Conservation (phyloP, 2,888 invertebrate genomes). For the Pocota personata region DNA sequence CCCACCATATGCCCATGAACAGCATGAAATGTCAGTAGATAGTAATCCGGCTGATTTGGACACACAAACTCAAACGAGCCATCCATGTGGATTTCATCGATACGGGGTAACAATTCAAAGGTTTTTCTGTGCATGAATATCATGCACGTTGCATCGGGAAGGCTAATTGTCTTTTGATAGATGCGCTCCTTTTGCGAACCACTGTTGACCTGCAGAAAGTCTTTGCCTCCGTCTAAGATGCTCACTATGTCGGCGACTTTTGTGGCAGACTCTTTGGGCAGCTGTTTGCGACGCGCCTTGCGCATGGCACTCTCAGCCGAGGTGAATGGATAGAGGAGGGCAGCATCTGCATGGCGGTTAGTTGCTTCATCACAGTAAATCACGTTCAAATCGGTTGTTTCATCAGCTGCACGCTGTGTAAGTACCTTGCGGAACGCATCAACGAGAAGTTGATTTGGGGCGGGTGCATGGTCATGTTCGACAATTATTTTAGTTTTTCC, state of each 20-base stretch:
- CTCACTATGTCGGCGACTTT: constrained; percentile 74
- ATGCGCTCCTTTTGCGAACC: constrained; percentile 75
- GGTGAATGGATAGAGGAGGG: constrained; percentile 76
- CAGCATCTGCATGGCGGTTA: constrained; percentile 76
- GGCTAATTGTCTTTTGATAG: constrained; percentile 75
- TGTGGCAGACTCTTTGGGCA: constrained; percentile 74
- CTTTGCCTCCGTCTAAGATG: constrained; percentile 72
- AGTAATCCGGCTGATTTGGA: constrained; percentile 73
- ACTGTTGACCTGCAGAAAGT: constrained; percentile 76
- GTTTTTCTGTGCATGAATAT: constrained; percentile 76
- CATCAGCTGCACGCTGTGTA: constrained; percentile 75
- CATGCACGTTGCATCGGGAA: constrained; percentile 74
- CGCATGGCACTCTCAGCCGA: constrained; percentile 77
- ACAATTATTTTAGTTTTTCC: constrained; percentile 74
- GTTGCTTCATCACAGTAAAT: constrained; percentile 77
- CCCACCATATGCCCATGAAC: constrained; percentile 74
- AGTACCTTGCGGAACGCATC: constrained; percentile 77
- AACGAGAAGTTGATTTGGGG: constrained; percentile 75
- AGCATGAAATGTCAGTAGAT: constrained; percentile 75
- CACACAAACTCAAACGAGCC: constrained; percentile 73
- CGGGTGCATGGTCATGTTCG: constrained; percentile 76
- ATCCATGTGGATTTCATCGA: constrained; percentile 77
- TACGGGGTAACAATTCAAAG: constrained; percentile 72
- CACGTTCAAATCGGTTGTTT: constrained; percentile 75
- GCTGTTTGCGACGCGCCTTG: constrained; percentile 76